Evolutionary conservation across 2,113 vertebrate genomes (phyloP).

Genomic region (Trochalopteron elliotii): DNA sequence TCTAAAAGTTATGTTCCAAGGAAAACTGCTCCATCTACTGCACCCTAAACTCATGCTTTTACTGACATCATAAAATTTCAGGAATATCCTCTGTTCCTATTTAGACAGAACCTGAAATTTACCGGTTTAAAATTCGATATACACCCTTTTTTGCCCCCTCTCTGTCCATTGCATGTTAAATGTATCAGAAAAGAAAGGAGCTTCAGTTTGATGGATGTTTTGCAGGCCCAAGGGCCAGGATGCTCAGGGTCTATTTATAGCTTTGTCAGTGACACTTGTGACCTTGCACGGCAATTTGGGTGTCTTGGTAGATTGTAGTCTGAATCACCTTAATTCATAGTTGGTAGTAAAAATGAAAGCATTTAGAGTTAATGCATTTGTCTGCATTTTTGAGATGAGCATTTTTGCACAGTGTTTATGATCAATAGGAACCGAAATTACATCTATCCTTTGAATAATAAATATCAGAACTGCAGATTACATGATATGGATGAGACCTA

Average conservation of each 20-base stretch:
- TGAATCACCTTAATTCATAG: background rate
- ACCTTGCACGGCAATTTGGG: background rate
- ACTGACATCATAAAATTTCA: background rate
- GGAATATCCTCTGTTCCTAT: background rate
- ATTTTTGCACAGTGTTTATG: background rate
- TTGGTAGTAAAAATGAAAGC: background rate
- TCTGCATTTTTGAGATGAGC: background rate
- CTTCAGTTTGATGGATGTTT: background rate
- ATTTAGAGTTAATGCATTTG: background rate
- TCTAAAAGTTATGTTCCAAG: background rate
- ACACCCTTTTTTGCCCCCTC: rapidly evolving
- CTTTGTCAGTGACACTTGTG: background rate
- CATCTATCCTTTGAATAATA: background rate
- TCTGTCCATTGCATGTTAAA: background rate
- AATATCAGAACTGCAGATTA: background rate
- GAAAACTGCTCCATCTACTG: background rate
- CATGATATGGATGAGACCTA: background rate
- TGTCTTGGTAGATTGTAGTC: background rate
- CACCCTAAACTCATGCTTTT: background rate
- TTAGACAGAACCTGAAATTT: background rate
- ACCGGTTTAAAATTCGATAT: background rate
- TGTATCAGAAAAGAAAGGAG: background rate
- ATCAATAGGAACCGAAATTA: background rate
- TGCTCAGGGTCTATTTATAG: background rate
- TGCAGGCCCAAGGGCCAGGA: background rate